Percentiles rank a stretch among this genome's conserved stretches.
Evolutionary conservation across 2,888 invertebrate species (phyloP).

Genomic region (Plebejus melissa): DNA sequence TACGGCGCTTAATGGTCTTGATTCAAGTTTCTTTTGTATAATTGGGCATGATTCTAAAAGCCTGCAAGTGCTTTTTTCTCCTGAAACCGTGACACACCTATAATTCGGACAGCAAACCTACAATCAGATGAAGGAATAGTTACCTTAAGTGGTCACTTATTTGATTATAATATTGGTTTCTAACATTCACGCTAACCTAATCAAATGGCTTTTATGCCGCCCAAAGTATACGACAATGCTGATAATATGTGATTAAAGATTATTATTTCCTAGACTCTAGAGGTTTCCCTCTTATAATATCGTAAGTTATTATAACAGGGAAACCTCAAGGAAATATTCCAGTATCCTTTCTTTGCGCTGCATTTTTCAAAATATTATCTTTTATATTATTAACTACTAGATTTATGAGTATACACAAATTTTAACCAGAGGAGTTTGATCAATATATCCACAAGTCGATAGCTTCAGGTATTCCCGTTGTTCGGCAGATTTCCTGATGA

Average conservation of each 20-base stretch:
- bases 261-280: no score
- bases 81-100: constrained; percentile 49
- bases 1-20: constrained; percentile 41
- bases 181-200: no score
- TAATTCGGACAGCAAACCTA: constrained; percentile 51
- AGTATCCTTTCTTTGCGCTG: not conserved
- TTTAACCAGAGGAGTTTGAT: constrained; percentile 48
- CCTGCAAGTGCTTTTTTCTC: constrained; percentile 47
- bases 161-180: not conserved
- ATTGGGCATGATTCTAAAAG: constrained; percentile 45
- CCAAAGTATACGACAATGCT: no score
- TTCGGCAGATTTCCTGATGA: constrained; percentile 44
- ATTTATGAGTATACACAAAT: not conserved
- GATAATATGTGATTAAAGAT: no score
- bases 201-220: no score
- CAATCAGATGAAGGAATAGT: constrained; percentile 27
- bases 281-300: no score
- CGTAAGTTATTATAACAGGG: no score
- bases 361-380: not conserved
- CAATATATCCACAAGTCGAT: constrained; percentile 54
- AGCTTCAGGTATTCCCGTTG: constrained; percentile 59
- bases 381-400: not conserved
- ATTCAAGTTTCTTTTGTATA: constrained; percentile 41
- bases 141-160: not conserved
- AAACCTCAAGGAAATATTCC: no score